These are phyloP conservation scores for Calidris pygmaea DNA, from an alignment of 2,113 vertebrate genomes.

Conservation along the genomic window DNA sequence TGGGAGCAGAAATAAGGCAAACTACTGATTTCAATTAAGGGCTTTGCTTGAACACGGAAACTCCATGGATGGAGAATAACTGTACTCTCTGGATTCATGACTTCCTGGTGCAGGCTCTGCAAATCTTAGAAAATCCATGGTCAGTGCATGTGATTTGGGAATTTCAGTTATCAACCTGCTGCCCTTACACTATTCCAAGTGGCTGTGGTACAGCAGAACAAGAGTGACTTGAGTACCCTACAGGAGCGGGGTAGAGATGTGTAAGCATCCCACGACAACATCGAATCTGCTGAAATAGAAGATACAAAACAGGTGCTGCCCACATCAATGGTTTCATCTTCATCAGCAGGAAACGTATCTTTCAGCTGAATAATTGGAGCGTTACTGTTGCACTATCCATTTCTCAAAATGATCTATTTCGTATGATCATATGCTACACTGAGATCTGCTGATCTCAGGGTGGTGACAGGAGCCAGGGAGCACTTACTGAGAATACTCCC, in stretches of 20 bases:
- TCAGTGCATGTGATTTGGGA: background rate
- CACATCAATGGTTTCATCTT: background rate
- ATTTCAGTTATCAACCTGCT: background rate
- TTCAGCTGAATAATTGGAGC: background rate
- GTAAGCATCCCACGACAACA: background rate
- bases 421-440: background rate
- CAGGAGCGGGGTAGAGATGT: background rate
- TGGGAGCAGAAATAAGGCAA: background rate
- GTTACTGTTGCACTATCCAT: background rate
- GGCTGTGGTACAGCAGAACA: background rate
- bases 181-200: background rate
- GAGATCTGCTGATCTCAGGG: background rate
- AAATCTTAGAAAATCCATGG: background rate
- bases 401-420: background rate
- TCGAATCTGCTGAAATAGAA: background rate
- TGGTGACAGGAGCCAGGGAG: background rate
- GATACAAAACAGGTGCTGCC: background rate
- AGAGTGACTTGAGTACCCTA: background rate
- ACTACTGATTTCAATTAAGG: background rate
- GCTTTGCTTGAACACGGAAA: background rate
- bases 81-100: background rate
- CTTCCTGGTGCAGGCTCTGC: background rate
- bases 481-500: background rate
- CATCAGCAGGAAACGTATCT: background rate
- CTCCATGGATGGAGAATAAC: background rate